Evolutionary conservation across 2,888 invertebrate genomes (phyloP), one percentile per base, ranked within the genome.

Genomic region (Apantesis nais): DNA sequence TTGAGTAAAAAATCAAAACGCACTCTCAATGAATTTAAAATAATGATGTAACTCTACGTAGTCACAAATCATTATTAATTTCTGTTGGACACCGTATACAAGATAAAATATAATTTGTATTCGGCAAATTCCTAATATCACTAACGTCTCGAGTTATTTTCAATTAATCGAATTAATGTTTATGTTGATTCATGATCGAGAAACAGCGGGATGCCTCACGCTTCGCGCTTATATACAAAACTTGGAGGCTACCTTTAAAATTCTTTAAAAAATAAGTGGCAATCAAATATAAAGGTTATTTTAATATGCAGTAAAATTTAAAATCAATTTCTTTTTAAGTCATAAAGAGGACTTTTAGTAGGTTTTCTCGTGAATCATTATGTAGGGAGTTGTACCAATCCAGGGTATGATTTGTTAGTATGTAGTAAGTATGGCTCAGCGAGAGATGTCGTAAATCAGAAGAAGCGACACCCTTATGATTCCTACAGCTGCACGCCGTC

Each of bases 291-390:
- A 92, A 91, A 92, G 90, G 91, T 92, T 92, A 92, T 88, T 93
- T 93, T 93, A 93, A 93, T 93, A 93, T 91, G 92, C 92, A 93
- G 90, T 94, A 92, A 93, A 93, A 92, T 91, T 91, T 89, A 83
- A 91, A 93, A 93, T 94, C 91, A 91, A 94, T 93, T 93, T 91
- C 89, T 90, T 90, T 91, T 87, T 80, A 78, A 87, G 89, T 86
- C 84, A 88, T 93, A 93, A 93, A 93, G 88, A 87, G 77, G 83
- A 81, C 79, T 88, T 92, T 92, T 89, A 90, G 90, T 89, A 85
- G 83, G 83, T 83, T 88, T 86, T 88, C 84, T 84, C 79, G 86
- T 91, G 92, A 92, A 90, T 90, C 90, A 91, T 87, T 86, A 86
- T 82, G 83, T 78, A 77, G 77, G 73, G 78, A 67, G 81, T 75